Evolutionary conservation across 2,888 invertebrate genomes (phyloP).

Genomic region (Vesta saturnalis): DNA sequence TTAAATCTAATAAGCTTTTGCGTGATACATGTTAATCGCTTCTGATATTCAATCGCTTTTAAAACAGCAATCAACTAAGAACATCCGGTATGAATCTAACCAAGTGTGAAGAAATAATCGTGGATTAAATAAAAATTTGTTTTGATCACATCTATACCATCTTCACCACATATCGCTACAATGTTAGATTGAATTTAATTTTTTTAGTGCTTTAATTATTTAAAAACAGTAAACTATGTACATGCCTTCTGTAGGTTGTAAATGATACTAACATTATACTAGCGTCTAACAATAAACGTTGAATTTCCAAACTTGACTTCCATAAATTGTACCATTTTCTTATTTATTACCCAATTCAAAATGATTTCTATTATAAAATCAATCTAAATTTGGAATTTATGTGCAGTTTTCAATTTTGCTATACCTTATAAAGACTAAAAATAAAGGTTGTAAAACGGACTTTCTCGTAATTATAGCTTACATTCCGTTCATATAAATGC

Average conservation of each 20-base stretch:
- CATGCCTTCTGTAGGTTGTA: slow-evolving; percentile 12
- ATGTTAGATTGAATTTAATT: too few species aligned
- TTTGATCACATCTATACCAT: slow-evolving; percentile 26
- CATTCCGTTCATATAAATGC: neutral
- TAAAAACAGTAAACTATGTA: slow-evolving; percentile 18
- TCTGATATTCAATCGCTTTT: slow-evolving; percentile 51
- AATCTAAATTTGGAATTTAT: neutral
- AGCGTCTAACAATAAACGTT: slow-evolving; percentile 13
- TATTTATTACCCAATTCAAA: neutral
- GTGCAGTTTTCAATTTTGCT: neutral
- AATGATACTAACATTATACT: slow-evolving; percentile 12
- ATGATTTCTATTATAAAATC: neutral
- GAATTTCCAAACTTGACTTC: slow-evolving; percentile 8
- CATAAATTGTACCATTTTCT: neutral
- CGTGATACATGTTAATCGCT: slow-evolving; percentile 49
- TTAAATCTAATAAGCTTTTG: slow-evolving; percentile 32
- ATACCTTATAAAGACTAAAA: neutral
- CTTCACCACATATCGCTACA: too few species aligned
- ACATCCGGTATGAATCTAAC: slow-evolving; percentile 57
- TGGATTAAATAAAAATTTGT: slow-evolving; percentile 30
- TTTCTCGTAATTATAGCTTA: slow-evolving; percentile 1
- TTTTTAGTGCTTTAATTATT: slow-evolving; percentile 11
- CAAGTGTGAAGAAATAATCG: slow-evolving; percentile 52
- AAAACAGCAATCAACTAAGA: slow-evolving; percentile 51
- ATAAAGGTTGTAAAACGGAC: neutral